A percentile compares a stretch with the other conserved stretches of the same genome.
phyloP scores from a whole-genome alignment of 2,113 vertebrate genomes.

The Mesocricetus auratus region DNA sequence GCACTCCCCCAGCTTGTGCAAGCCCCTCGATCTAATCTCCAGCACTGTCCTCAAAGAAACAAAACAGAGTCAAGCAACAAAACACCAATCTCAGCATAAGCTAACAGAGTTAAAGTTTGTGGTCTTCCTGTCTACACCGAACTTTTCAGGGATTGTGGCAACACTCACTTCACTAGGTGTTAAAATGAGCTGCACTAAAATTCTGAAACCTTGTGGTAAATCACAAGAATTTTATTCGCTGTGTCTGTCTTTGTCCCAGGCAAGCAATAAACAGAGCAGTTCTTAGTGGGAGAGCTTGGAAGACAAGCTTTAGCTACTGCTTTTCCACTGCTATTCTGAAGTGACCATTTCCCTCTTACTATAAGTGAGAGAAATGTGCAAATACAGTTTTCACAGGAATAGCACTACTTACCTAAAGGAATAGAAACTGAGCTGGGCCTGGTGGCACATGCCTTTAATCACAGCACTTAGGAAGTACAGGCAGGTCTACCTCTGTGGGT shows the following conservation, averaged over 20 bases:
- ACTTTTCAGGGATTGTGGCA: background rate
- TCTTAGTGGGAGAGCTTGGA: background rate
- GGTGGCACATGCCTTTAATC: background rate
- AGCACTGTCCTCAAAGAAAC: background rate
- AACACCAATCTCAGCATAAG: background rate
- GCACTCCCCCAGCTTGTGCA: background rate
- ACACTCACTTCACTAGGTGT: background rate
- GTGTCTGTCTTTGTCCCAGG: background rate
- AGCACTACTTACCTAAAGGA: background rate
- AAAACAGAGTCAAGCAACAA: background rate
- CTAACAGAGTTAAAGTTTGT: background rate
- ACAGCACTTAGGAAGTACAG: background rate
- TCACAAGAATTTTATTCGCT: constrained; percentile 8
- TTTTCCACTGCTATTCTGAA: background rate
- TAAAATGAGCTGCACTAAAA: constrained; percentile 17
- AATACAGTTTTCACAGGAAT: background rate
- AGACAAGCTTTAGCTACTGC: background rate
- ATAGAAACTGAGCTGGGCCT: background rate
- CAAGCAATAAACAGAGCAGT: background rate
- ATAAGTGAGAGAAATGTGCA: background rate
- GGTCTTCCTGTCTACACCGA: accelerated
- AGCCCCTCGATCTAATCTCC: background rate
- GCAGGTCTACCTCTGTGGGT: accelerated
- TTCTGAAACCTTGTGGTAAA: background rate
- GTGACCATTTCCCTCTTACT: background rate